Evolutionary conservation across 2,113 vertebrate genomes (phyloP).

Genomic region (Zonotrichia leucophrys): DNA sequence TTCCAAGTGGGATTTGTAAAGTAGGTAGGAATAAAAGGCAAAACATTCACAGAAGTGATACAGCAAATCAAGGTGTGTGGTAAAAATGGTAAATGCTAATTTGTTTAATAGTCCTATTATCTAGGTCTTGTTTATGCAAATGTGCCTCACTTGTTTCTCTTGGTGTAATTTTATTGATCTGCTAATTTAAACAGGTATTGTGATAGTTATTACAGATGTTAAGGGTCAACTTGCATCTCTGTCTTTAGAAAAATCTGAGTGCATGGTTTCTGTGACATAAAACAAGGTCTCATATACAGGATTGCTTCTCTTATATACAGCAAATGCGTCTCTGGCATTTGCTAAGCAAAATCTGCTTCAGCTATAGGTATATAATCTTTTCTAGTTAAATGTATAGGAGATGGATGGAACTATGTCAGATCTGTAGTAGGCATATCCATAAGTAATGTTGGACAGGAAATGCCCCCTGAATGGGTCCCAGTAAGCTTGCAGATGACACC

Average conservation of each 20-base stretch:
- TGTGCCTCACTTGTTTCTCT: background rate
- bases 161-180: accelerated
- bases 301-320: background rate
- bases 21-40: background rate
- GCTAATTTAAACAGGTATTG: background rate
- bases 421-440: background rate
- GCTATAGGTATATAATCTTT: background rate
- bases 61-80: background rate
- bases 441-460: background rate
- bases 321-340: background rate
- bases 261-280: background rate
- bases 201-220: background rate
- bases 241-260: background rate
- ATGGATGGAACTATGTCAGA: background rate
- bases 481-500: background rate
- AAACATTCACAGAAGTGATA: background rate
- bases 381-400: background rate
- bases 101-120: background rate
- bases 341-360: background rate
- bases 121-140: background rate
- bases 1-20: background rate
- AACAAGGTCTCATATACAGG: background rate
- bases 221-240: background rate
- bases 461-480: background rate
- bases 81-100: background rate